Conservation (phyloP, 1,140 invertebrate species). For the Drosophila pachea region DNA sequence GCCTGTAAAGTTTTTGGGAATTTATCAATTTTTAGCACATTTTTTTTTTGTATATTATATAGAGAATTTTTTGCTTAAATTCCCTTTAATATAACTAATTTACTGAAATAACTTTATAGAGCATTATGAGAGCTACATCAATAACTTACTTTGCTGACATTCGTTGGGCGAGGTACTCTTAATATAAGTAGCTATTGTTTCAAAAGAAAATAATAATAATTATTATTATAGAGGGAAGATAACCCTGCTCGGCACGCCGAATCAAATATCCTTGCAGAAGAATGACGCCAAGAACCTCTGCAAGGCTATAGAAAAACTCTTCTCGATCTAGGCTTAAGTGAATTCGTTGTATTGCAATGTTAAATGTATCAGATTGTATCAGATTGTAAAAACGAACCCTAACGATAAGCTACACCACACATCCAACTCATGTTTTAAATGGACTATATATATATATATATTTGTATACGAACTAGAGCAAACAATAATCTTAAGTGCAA, state of each 20-base stretch:
- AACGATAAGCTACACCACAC: constrained; percentile 41
- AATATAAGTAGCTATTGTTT: constrained; percentile 7
- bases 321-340: constrained; percentile 38
- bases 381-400: constrained; percentile 12
- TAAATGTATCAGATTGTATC: constrained; percentile 25
- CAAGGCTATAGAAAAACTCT: constrained; percentile 10
- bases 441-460: constrained; percentile 30
- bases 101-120: not conserved
- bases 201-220: not conserved
- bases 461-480: not conserved
- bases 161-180: not conserved
- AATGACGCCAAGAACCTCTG: not conserved
- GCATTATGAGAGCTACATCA: constrained; percentile 6
- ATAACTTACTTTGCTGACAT: not conserved
- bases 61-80: not conserved
- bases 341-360: constrained; percentile 22
- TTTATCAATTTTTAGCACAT: no score
- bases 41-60: not conserved
- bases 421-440: constrained; percentile 53
- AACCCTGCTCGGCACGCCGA: not conserved
- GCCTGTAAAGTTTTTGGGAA: no score
- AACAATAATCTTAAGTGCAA: constrained; percentile 31
- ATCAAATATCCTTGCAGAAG: constrained; percentile 6
- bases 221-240: no score
- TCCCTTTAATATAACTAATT: no score